These are phyloP conservation scores for Orchesella cincta DNA, from an alignment of 1,140 invertebrate species.

Conservation along the genomic window DNA sequence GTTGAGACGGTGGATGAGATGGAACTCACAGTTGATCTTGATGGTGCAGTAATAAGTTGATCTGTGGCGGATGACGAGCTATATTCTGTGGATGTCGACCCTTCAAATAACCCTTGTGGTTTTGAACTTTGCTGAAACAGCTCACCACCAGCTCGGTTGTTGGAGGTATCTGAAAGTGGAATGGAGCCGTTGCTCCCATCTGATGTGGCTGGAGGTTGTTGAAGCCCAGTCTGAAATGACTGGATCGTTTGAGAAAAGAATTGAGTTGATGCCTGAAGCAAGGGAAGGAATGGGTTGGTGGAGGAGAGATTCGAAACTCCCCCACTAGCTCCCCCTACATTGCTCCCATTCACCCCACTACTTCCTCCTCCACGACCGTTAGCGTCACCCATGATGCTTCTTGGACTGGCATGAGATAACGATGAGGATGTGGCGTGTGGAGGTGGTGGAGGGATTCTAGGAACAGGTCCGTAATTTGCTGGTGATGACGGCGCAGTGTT, in stretches of 20 bases:
- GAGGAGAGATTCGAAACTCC: slow-evolving; percentile 18
- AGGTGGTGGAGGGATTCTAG: slow-evolving; percentile 13
- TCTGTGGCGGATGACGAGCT: no score
- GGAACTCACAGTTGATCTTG: not conserved
- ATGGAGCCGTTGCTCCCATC: not conserved
- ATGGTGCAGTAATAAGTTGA: no score
- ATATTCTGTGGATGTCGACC: not conserved
- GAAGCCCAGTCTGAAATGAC: slow-evolving; percentile 31
- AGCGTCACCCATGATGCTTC: slow-evolving; percentile 1
- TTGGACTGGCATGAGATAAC: not conserved
- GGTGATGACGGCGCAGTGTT: slow-evolving; percentile 49
- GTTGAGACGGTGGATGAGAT: not conserved
- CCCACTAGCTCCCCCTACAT: not conserved
- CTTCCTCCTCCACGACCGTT: not conserved
- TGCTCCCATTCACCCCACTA: not conserved
- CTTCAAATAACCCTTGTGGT: not conserved
- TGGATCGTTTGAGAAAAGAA: slow-evolving; percentile 44
- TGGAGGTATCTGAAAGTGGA: no score
- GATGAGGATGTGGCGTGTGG: slow-evolving; percentile 52
- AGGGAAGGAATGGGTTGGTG: slow-evolving; percentile 48
- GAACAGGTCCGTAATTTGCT: slow-evolving; percentile 12
- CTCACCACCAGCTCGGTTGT: not conserved
- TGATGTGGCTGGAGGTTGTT: no score
- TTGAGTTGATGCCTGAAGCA: slow-evolving; percentile 45
- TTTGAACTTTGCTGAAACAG: not conserved